Evolutionary conservation across 1,140 invertebrate species (phyloP), one percentile per base, ranked within the genome.

Genomic region (Rhynchophorus ferrugineus): DNA sequence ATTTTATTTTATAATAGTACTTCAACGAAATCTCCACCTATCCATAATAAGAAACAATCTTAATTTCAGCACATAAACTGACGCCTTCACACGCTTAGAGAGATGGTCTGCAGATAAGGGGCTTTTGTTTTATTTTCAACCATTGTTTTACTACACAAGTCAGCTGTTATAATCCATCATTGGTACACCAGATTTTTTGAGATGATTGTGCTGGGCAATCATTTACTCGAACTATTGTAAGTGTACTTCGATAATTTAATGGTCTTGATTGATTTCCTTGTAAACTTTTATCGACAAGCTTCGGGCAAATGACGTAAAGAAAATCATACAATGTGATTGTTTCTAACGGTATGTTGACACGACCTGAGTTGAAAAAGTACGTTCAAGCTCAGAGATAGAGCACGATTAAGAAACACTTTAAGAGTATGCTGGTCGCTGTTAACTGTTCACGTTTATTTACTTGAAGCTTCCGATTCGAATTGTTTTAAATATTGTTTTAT

Each of bases 121-220:
- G 8, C 17, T 16, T 51, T 39, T 45, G 20, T 52, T 52, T 45
- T 38, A 45, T 52, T 52, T 52, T 45, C 38, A 46, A 37, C 50
- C 50, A 52, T 52, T 52, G 50, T 52, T 52, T 29, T 37, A 45
- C 50, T 29, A 41, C 37, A 52, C 37, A 29, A 18, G 43, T 39
- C 50, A 9, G 18, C 13, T 33, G 50, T 46, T 22, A 49, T 42
- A 52, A 52, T 52, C 50, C 50, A 52, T 52, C 50, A 52, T 52
- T 45, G 35, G 50, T 37, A 52, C 50, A 45, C 42, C 43, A 52
- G 50, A 52, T 52, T 52, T 52, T 46, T 52, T n/a, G 41, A 52
- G 36, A 45, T 46, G 35, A 52, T 38, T 52, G 33, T 39, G 43
- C 41, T 19, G 34, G 29, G 50, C 38, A 34, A 52, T 45, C 37